Evolutionary conservation across 2,888 invertebrate genomes (phyloP).

Genomic region (Ectobius pallidus): DNA sequence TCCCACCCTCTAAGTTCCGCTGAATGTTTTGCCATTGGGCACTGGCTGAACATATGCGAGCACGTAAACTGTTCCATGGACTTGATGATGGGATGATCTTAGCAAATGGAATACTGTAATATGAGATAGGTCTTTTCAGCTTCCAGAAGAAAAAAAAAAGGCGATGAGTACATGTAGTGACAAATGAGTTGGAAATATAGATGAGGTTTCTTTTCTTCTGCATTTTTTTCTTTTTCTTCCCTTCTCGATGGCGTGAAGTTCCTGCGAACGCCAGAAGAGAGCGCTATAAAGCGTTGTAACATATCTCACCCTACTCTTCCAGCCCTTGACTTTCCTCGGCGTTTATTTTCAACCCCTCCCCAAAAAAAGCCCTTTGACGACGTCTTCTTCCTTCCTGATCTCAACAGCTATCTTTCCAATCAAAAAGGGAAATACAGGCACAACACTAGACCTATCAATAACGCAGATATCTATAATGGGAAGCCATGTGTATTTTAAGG

Average conservation of each 20-base stretch:
- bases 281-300: conserved; percentile 1
- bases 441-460: neutral
- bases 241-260: neutral
- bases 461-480: neutral
- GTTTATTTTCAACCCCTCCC: neutral
- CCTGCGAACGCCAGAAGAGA: neutral
- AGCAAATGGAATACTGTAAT: too few relatives aligned
- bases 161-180: conserved; percentile 10
- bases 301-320: neutral
- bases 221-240: neutral
- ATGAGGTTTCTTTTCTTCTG: conserved; percentile 23
- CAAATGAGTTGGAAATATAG: conserved; percentile 40
- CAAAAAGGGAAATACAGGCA: conserved; percentile 4
- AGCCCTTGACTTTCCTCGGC: neutral
- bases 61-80: too few relatives aligned
- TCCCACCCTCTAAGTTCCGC: too few relatives aligned
- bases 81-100: too few relatives aligned
- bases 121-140: neutral
- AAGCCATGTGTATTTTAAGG: conserved; percentile 1
- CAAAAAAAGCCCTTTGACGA: neutral
- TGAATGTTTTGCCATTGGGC: too few relatives aligned
- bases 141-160: neutral
- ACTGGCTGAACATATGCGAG: too few relatives aligned
- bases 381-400: neutral
- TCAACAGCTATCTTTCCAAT: neutral